Evolutionary conservation across 2,888 invertebrate species (phyloP).

Genomic region (Acleris sparsana): DNA sequence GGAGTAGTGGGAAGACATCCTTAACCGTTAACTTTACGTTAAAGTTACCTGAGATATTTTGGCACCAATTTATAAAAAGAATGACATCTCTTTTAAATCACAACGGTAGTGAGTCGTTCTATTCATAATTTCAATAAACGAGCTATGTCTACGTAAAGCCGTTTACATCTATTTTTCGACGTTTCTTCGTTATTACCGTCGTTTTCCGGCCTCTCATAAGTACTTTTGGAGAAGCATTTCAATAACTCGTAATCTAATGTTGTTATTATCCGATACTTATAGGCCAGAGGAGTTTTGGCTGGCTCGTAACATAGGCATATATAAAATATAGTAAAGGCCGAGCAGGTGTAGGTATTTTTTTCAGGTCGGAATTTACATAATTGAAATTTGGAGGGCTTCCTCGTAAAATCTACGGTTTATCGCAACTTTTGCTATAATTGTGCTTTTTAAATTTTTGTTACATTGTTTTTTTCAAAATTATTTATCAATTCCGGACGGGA

Average conservation of each 20-base stretch:
- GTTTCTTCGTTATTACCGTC: too few relatives aligned
- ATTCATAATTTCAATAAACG: too few relatives aligned
- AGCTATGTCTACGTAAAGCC: too few relatives aligned
- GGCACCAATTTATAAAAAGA: too few relatives aligned
- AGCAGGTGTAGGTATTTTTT: constrained; percentile 43
- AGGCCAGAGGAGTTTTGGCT: constrained; percentile 14
- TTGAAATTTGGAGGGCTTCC: constrained; percentile 40
- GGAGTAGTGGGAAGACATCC: too few relatives aligned
- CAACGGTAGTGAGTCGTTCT: too few relatives aligned
- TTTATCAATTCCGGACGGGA: not conserved
- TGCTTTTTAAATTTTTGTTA: constrained; percentile 4
- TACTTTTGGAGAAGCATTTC: not conserved
- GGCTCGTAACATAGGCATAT: not conserved
- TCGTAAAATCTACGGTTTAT: constrained; percentile 41
- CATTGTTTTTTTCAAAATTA: not conserved
- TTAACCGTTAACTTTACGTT: too few relatives aligned
- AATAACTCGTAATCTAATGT: constrained; percentile 19
- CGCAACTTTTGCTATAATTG: constrained; percentile 27
- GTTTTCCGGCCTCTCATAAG: too few relatives aligned
- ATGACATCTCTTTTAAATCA: too few relatives aligned
- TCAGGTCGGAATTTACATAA: constrained; percentile 50
- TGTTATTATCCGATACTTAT: constrained; percentile 15
- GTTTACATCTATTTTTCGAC: too few relatives aligned
- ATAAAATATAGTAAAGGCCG: constrained; percentile 23
- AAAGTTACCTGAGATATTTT: too few relatives aligned